Base-by-base conservation (phyloP, 1,140 invertebrate species). In the Hypsibius dujardini region DNA sequence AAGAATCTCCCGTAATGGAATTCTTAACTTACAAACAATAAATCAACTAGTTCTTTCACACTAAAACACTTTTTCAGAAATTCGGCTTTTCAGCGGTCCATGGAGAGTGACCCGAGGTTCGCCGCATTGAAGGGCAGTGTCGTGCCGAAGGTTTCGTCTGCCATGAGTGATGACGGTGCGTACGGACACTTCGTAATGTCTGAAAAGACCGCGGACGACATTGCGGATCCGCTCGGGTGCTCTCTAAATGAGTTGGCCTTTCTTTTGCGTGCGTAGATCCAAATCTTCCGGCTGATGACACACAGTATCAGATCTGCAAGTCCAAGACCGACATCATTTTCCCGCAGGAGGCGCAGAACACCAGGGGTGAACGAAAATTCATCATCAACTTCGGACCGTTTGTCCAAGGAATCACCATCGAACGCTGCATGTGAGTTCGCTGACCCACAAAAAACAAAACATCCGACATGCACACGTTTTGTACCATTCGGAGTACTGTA, bases 291-390 rank as follows among this genome's bases (percentile, higher is more conserved):
- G 3, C 3, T 45, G 62, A 42, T 15, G 62, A 67, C 42, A 12
- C 42, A 15, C 62, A 67, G 3, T 15, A 15, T 67, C 62, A 67
- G 45, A 67, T 67, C 12, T 67, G 62, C 42, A 12, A 12, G 7
- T 67, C 62, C 12, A 42, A 67, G 3, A 3, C 45, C 3, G 12
- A 12, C 12, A 3, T 67, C 7, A 67, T 67, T 7, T 67, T 67
- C 62, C 62, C 62, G 7, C 62, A 67, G 45, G 62, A 67, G 45
- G 62, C 62, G 45, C 12, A 15, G 12, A 67, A 67, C 42, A 67
- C 62, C 12, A 12, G 62, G 7, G 62, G 62, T 15, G 12, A 67
- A 67, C 62, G 62, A 12, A 67, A 45, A 42, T 67, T 67, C 42
- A 15, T 67, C 12, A 67, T 67, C 12, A 67, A 67, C 42, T 67